Conservation (phyloP, 2,113 vertebrate species). For the Scomber japonicus region DNA sequence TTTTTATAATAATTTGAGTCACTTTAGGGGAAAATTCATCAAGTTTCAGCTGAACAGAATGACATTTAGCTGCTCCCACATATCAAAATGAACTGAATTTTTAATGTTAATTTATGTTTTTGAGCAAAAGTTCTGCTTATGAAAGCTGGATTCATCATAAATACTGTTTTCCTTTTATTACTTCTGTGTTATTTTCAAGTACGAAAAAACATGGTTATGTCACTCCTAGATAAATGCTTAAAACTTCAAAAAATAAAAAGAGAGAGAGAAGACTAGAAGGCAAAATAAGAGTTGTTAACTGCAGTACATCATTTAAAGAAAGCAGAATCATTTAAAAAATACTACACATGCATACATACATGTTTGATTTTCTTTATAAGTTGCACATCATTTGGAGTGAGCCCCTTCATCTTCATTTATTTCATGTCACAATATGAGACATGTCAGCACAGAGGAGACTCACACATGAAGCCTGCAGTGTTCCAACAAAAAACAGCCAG, state of each 20-base stretch:
- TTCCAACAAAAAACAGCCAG: background rate
- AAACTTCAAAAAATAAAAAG: too few relatives aligned
- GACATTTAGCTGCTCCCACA: too few relatives aligned
- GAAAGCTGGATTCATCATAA: too few relatives aligned
- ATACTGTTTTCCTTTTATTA: too few relatives aligned
- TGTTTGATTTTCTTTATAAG: background rate
- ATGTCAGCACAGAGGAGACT: background rate
- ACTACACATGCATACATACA: background rate
- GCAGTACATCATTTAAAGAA: background rate
- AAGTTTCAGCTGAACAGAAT: too few relatives aligned
- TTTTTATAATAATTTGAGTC: too few relatives aligned
- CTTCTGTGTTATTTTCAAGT: background rate
- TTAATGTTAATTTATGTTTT: too few relatives aligned
- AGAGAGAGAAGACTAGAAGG: too few relatives aligned
- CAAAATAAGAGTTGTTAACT: too few relatives aligned
- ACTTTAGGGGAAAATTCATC: too few relatives aligned
- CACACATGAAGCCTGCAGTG: constrained; percentile 22
- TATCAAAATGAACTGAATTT: too few relatives aligned
- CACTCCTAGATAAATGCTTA: background rate
- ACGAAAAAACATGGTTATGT: background rate
- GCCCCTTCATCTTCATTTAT: background rate
- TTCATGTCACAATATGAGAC: background rate
- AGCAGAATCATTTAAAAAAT: background rate
- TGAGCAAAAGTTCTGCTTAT: too few relatives aligned
- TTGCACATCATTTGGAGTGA: background rate